Evolutionary conservation across 2,797 vertebrate species (phyloP), one percentile per base, ranked within the genome.

Genomic region (Falco cherrug): DNA sequence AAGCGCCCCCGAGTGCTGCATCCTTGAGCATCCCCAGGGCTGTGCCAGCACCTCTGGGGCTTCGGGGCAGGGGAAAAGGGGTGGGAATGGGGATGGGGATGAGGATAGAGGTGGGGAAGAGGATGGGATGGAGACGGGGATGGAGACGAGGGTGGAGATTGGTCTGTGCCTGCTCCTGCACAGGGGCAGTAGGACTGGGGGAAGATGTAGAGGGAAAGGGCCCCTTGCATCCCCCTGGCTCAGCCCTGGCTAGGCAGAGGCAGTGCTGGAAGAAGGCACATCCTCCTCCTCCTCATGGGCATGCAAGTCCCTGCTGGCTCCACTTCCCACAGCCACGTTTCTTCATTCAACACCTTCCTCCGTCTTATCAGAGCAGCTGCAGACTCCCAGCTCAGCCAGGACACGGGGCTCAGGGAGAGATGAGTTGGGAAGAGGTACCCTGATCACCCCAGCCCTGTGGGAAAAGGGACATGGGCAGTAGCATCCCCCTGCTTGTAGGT

Each of bases 281-380:
- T 81, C 37, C 37, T 93, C 70, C 16, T 93, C 70, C 16, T 80
- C 47, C 25, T 86, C 24, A 3, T 7, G n/a, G 63, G 10, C 47
- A 29, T 4, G 12, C 21, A 26, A 7, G 14, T 51, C 35, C 35
- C 47, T 60, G 39, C 68, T 1, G 1, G 45, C 45, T 88, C 47
- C 11, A 1, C 20, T 83, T 31, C 45, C 71, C 2, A 0, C 54
- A 45, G 68, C 12, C 29, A 9, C 3, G 0, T 45, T 74, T 96
- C 39, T 79, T 63, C 33, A 47, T 67, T 65, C 77, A 65, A 6
- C 5, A 5, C 45, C 37, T 75, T 59, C 26, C 39, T 50, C 37
- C 35, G 59, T 69, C 69, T 71, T 81, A 45, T 48, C 11, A 1
- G 24, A 64, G 57, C 0, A 0, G 20, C 56, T 7, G 0, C 0